A percentile compares a stretch with the other conserved stretches of the same genome.
phyloP scores from a whole-genome alignment of 1,140 invertebrate species.

The Steinernema feltiae region DNA sequence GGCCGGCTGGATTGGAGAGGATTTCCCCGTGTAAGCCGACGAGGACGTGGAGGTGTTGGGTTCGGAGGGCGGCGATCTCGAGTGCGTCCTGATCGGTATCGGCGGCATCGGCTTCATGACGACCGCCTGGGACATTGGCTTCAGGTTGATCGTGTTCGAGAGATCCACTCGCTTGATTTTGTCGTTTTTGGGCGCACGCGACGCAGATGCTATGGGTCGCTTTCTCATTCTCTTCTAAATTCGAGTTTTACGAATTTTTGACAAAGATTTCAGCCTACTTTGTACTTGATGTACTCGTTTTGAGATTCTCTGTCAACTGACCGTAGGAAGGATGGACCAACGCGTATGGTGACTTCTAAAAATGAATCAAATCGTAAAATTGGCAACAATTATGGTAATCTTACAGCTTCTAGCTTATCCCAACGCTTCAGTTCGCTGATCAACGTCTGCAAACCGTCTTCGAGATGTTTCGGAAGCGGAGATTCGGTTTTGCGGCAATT shows the following conservation, averaged over 20 bases:
- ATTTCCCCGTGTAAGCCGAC: too few species aligned
- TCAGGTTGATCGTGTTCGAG: background rate
- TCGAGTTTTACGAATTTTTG: too few species aligned
- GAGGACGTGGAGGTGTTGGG: too few species aligned
- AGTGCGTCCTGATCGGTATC: background rate
- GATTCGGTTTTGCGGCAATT: background rate
- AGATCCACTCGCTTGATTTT: background rate
- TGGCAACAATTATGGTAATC: too few species aligned
- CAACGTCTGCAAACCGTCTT: background rate
- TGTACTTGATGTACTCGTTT: background rate
- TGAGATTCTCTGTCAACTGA: background rate
- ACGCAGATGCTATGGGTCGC: background rate
- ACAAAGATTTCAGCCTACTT: too few species aligned
- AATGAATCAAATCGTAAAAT: too few species aligned
- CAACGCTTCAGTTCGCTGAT: background rate
- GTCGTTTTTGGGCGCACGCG: background rate
- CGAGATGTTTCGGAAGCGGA: background rate
- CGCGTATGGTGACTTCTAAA: background rate
- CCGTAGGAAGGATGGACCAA: background rate
- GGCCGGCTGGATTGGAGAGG: too few species aligned
- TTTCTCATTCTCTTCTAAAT: background rate
- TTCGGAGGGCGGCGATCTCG: background rate
- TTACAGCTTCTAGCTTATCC: background rate
- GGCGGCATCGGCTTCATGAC: too few species aligned
- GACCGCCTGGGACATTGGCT: background rate